Evolutionary conservation across 2,797 vertebrate genomes (phyloP).

Genomic region (Gymnothorax reevesii): DNA sequence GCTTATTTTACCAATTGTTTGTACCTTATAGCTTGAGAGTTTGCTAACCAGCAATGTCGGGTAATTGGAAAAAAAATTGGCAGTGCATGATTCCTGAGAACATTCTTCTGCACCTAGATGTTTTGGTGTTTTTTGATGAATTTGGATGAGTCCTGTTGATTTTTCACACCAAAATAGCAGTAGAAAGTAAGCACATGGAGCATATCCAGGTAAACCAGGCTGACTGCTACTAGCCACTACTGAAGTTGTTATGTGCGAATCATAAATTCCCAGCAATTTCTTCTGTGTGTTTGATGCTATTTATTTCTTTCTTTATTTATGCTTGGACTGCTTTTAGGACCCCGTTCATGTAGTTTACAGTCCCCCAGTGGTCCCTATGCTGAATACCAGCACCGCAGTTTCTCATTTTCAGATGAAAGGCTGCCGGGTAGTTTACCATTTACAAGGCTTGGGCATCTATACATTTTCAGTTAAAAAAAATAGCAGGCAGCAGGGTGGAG

Average conservation of each 20-base stretch:
- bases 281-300: not conserved
- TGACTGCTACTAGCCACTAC: not conserved
- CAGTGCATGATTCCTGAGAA: too few relatives aligned
- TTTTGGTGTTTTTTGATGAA: too few relatives aligned
- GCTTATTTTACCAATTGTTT: too few relatives aligned
- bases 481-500: not conserved
- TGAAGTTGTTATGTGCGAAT: not conserved
- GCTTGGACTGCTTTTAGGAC: not conserved
- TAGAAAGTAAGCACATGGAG: not conserved
- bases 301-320: not conserved
- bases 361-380: not conserved
- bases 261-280: not conserved
- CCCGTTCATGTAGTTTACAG: not conserved
- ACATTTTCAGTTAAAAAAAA: conserved; percentile 7
- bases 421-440: not conserved
- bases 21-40: too few relatives aligned
- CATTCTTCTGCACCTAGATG: too few relatives aligned
- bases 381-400: not conserved
- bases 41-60: too few relatives aligned
- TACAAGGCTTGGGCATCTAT: not conserved
- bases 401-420: not conserved
- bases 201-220: not conserved
- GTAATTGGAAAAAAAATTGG: too few relatives aligned
- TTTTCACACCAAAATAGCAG: not conserved
- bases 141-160: too few relatives aligned